Conservation (phyloP, 2,797 vertebrate species). For the Neosalanx taihuensis region DNA sequence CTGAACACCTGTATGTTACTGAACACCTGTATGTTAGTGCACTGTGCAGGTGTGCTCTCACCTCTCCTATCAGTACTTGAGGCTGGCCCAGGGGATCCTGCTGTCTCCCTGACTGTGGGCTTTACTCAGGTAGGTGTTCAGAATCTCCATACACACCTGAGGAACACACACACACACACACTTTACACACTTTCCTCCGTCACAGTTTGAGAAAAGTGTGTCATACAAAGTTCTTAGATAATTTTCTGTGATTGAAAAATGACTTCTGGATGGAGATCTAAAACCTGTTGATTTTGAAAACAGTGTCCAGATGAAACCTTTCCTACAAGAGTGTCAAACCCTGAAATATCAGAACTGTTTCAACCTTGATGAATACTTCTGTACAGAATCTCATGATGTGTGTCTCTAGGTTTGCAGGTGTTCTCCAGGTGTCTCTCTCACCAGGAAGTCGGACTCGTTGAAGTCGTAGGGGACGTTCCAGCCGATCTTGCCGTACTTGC, state of each 20-base stretch:
- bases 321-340: no score
- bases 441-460: slow-evolving; percentile 95
- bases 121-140: slow-evolving; percentile 90
- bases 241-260: no score
- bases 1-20: no score
- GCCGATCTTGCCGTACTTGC: slow-evolving; percentile 96
- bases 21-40: no score
- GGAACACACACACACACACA: slow-evolving; percentile 23
- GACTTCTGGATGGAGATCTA: no score
- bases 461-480: slow-evolving; percentile 96
- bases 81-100: slow-evolving; percentile 89
- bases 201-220: no score
- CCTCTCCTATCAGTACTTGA: slow-evolving; percentile 97
- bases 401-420: background rate
- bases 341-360: background rate
- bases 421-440: slow-evolving; percentile 46
- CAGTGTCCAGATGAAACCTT: no score
- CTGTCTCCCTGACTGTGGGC: slow-evolving; percentile 80
- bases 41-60: slow-evolving; percentile 48
- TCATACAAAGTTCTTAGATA: no score
- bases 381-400: no score
- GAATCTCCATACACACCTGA: slow-evolving; percentile 96
- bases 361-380: background rate
- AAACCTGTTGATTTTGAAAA: no score
- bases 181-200: no score